A percentile compares a stretch with the other conserved stretches of the same genome.
phyloP scores from a whole-genome alignment of 2,888 invertebrate species.

The Leptogaster cylindrica region DNA sequence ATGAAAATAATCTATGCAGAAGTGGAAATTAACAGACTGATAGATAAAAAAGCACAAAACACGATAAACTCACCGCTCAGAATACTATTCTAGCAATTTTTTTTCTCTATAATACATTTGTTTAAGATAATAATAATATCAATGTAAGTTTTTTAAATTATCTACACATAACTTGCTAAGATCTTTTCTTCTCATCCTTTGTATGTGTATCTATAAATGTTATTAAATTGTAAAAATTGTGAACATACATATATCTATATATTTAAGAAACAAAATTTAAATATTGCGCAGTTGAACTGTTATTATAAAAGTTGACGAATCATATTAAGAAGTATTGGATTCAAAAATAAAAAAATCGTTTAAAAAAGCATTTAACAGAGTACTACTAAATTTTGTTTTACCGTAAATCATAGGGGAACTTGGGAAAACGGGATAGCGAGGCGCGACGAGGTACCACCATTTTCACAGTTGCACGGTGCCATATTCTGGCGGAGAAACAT shows the following conservation, averaged over 20 bases:
- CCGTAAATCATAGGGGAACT: no score
- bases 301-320: slow-evolving; percentile 29
- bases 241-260: slow-evolving; percentile 6
- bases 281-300: slow-evolving; percentile 34
- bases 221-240: slow-evolving; percentile 28
- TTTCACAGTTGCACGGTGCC: no score
- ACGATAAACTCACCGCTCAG: slow-evolving; percentile 30
- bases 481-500: no score
- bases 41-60: slow-evolving; percentile 13
- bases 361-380: slow-evolving; percentile 36
- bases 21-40: slow-evolving; percentile 23
- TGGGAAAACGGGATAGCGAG: no score
- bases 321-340: slow-evolving; percentile 33
- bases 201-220: slow-evolving; percentile 30
- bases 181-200: slow-evolving; percentile 23
- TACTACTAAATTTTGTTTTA: no score
- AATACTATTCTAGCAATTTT: neutral
- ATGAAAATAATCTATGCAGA: slow-evolving; percentile 13
- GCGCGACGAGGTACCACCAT: no score
- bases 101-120: slow-evolving; percentile 6
- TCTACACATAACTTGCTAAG: slow-evolving; percentile 19
- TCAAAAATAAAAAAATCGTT: slow-evolving; percentile 39
- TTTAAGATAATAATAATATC: slow-evolving; percentile 3
- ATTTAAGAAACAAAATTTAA: slow-evolving; percentile 18
- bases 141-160: slow-evolving; percentile 6